Evolutionary conservation across 2,888 invertebrate genomes (phyloP).

Genomic region (Netelia melanura): DNA sequence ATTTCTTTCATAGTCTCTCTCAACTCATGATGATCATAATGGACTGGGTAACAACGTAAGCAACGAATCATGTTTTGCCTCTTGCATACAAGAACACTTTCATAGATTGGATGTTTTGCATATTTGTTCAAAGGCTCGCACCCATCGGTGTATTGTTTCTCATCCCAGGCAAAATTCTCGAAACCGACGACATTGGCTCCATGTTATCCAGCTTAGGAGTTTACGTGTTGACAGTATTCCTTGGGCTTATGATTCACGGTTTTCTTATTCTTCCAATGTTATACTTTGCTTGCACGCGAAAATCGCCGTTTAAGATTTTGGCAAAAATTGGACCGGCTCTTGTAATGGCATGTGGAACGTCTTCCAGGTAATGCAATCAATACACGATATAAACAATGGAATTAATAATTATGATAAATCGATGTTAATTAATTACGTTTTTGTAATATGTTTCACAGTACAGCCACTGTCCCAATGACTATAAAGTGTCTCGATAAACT

Average conservation of each 20-base stretch:
- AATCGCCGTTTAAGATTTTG: slow-evolving; percentile 93
- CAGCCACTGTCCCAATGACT: slow-evolving; percentile 98
- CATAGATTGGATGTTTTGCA: background rate
- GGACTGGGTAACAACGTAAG: slow-evolving; percentile 96
- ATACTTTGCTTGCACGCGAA: slow-evolving; percentile 92
- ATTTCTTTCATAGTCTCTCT: slow-evolving; percentile 93
- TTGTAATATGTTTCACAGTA: slow-evolving; percentile 86
- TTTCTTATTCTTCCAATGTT: slow-evolving; percentile 95
- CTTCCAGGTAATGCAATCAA: slow-evolving; percentile 87
- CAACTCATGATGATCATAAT: slow-evolving; percentile 98
- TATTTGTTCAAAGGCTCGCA: slow-evolving; percentile 88
- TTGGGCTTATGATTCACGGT: slow-evolving; percentile 96
- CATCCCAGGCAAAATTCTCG: slow-evolving; percentile 95
- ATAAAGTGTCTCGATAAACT: slow-evolving; percentile 97
- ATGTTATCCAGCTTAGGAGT: slow-evolving; percentile 94
- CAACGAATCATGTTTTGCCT: background rate
- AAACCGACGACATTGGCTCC: slow-evolving; percentile 93
- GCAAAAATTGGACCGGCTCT: slow-evolving; percentile 95
- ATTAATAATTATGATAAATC: background rate
- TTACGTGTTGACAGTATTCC: slow-evolving; percentile 96
- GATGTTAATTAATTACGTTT: background rate
- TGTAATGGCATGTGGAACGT: slow-evolving; percentile 98
- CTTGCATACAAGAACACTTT: slow-evolving; percentile 27
- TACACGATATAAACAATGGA: slow-evolving; percentile 20
- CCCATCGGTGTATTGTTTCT: slow-evolving; percentile 95